Evolutionary conservation across 2,113 vertebrate species (phyloP).

Genomic region (Urocynchramus pylzowi): DNA sequence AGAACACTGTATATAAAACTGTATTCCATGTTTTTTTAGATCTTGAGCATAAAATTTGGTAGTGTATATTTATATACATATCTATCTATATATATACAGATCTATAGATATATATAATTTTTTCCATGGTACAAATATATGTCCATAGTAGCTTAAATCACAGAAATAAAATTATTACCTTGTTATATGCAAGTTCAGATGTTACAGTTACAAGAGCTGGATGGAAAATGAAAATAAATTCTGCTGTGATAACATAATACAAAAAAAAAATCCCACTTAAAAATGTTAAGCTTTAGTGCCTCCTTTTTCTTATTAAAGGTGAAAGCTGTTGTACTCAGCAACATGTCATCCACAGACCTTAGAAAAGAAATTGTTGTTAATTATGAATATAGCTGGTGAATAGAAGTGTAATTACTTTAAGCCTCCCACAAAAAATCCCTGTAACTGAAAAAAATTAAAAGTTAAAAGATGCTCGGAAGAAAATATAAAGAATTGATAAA

Average conservation of each 20-base stretch:
- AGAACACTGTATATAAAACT: neutral
- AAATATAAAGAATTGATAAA: slow-evolving; percentile 27
- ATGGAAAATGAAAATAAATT: neutral
- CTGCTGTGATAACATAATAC: neutral
- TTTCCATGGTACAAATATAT: neutral
- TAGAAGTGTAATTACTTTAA: neutral
- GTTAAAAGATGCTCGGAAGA: neutral
- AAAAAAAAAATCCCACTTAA: neutral
- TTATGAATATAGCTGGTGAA: neutral
- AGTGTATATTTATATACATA: neutral
- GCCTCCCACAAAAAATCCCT: neutral
- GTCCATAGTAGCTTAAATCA: neutral
- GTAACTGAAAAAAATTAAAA: neutral
- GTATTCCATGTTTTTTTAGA: neutral
- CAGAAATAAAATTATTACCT: neutral
- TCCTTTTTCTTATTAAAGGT: neutral
- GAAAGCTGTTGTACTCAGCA: neutral
- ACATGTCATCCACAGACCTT: neutral
- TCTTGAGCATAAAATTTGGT: neutral
- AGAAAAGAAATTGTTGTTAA: neutral
- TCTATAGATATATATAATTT: neutral
- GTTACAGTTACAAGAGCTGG: neutral
- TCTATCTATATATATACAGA: neutral
- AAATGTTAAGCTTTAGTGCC: neutral
- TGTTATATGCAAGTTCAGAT: neutral